Base-by-base conservation (phyloP, 2,113 vertebrate genomes). In the Callocephalon fimbriatum region DNA sequence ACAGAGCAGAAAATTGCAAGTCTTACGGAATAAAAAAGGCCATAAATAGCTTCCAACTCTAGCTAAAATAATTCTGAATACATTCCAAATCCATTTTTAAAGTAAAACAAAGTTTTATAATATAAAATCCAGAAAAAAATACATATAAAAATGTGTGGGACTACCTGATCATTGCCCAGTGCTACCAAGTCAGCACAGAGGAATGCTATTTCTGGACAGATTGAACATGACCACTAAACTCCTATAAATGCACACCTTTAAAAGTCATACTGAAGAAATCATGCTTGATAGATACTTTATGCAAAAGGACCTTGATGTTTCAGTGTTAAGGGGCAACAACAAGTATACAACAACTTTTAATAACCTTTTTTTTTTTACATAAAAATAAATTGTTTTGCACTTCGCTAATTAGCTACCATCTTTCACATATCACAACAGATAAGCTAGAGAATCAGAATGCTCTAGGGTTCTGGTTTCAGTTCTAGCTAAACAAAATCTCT, bases 1-100 rank as follows among this genome's bases (percentile, higher is more conserved):
- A 94, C 23, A 86, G 44, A 84, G 72, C 20, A 96, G 58, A 95
- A 97, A 97, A 95, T 20, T 81, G 29, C 12, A 92, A 85, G 35
- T 18, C 22, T 65, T 27, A 47, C 23, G 40, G 62, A 96, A 58
- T 42, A 65, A 56, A 78, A 93, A 90, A 75, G 4, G 18, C 17
- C 1, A 0, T 19, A 67, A 82, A 32, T 20, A 58, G n/a, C 15
- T 78, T 45, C 53, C 47, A 29, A 44, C 11, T 31, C 75, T 8
- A 88, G 37, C 22, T 75, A 65, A 80, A 92, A 66, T 50, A 20
- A 94, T 71, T 83, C 75, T 80, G 29, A 89, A 93, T 66, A 51
- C 5, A 93, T 2, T 42, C 21, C 7, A 88, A 96, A 96, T 80
- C 19, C 10, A 88, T 87, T 78, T 96, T 42, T 53, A 68, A 95